phyloP scores from a whole-genome alignment of 1,140 invertebrate species.

The Zaprionus capensis region DNA sequence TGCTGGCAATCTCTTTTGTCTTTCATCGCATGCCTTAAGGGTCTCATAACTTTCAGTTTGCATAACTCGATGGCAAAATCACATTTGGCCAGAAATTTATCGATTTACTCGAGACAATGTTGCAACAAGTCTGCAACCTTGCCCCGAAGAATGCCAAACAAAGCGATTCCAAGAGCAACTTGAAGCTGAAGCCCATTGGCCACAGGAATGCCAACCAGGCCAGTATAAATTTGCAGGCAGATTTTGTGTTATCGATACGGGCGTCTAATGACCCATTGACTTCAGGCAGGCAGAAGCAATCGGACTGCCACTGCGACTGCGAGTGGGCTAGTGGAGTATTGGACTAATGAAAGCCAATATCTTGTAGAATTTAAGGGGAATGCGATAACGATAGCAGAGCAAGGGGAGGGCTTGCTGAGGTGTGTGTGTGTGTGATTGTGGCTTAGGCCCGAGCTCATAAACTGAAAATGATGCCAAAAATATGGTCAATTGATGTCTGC shows the following conservation, averaged over 20 bases:
- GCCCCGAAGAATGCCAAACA: constrained; percentile 5
- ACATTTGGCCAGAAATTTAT: constrained; percentile 19
- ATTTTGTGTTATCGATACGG: constrained; percentile 62
- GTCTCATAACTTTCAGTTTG: constrained; percentile 11
- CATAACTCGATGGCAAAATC: constrained; percentile 25
- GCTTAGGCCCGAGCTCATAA: constrained; percentile 33
- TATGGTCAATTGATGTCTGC: constrained; percentile 49
- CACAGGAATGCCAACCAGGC: constrained; percentile 21
- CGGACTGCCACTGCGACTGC: not conserved
- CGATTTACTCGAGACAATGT: constrained; percentile 15
- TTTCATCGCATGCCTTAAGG: constrained; percentile 4
- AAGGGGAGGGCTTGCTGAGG: constrained; percentile 5
- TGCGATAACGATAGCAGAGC: constrained; percentile 36
- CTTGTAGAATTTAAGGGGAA: constrained; percentile 60
- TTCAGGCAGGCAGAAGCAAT: constrained; percentile 16
- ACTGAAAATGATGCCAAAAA: constrained; percentile 52
- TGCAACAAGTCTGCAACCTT: constrained; percentile 15
- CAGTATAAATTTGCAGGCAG: constrained; percentile 62
- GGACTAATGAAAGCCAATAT: constrained; percentile 77
- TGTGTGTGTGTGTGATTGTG: constrained; percentile 11
- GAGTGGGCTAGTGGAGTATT: constrained; percentile 33
- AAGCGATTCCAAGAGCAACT: constrained; percentile 7
- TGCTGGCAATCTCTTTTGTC: not conserved
- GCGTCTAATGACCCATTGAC: constrained; percentile 70
- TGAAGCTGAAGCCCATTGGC: constrained; percentile 28